Evolutionary conservation across 2,888 invertebrate genomes (phyloP), one percentile per base, ranked within the genome.

Genomic region (Dryococelus australis): DNA sequence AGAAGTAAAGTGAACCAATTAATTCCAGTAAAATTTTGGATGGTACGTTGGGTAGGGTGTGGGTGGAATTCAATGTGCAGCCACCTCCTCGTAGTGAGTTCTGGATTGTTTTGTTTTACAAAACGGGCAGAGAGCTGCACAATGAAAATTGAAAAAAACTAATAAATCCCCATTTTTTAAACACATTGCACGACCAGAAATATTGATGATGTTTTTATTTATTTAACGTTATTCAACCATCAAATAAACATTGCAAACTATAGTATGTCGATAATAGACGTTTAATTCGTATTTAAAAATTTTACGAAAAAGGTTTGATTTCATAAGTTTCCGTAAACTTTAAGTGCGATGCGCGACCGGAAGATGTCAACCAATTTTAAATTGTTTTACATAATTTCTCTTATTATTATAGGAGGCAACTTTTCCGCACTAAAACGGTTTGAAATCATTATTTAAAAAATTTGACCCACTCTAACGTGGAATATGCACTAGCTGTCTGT

Each of bases 341-440:
- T 43, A 26, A 47, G 47, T 13, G 20, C 26, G 43, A 85, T 47
- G 85, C 51, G 47, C 85, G 47, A 43, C 85, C 13, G 43, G 16
- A 85, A 85, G 24, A 43, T 85, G 43, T 85, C 85, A 85, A 85
- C n/a, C 47, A 8, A 85, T 85, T 87, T 26, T 84, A 9, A 13
- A 87, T 85, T 85, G 12, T 28, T 87, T 51, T 24, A 12, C 79
- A 26, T 24, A 12, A 24, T 79, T 79, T 79, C 20, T 26, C 79
- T 79, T 26, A 12, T 26, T 8, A 26, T n/a, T 79, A 24, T 8
- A 26, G 27, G 79, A 79, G 79, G 79, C 79, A 79, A 79, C 26
- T 79, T 20, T 8, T 79, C n/a, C 9, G 9, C 27, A 27, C 26
- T 79, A 79, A 16, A 79, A 12, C 79, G n/a, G 20, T 26, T 79